A percentile compares a stretch with the other conserved stretches of the same genome.
phyloP scores from a whole-genome alignment of 2,113 vertebrate species.

The Malurus alboscapulatus region DNA sequence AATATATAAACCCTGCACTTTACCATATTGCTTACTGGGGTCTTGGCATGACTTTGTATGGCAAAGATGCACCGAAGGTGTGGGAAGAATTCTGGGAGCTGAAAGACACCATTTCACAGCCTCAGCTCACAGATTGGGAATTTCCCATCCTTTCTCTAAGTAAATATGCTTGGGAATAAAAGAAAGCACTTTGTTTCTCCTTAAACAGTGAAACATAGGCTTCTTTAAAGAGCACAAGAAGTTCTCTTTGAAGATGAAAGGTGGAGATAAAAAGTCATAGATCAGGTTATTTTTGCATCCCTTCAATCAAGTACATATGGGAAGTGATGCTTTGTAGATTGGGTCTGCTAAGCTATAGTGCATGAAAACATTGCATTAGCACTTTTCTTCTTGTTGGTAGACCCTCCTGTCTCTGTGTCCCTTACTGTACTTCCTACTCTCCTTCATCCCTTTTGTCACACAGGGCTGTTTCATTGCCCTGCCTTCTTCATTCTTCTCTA shows the following conservation, averaged over 20 bases:
- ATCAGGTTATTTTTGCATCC: rapidly evolving
- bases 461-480: neutral
- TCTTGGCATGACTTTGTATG: neutral
- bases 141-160: neutral
- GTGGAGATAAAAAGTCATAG: neutral
- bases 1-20: neutral
- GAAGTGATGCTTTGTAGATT: neutral
- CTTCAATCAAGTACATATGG: neutral
- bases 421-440: neutral
- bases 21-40: neutral
- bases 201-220: neutral
- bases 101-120: neutral
- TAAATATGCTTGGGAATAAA: neutral
- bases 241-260: neutral
- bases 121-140: neutral
- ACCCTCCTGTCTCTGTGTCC: neutral
- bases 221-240: neutral
- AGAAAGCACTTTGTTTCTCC: neutral
- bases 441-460: neutral
- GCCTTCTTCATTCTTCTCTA: neutral
- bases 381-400: neutral
- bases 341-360: neutral
- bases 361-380: neutral
- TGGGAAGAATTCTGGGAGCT: neutral
- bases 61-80: neutral